Percentiles rank a stretch among this genome's conserved stretches.
These are phyloP conservation scores for Anguilla megastoma DNA, from an alignment of 2,797 vertebrate species.

Conservation along the genomic window DNA sequence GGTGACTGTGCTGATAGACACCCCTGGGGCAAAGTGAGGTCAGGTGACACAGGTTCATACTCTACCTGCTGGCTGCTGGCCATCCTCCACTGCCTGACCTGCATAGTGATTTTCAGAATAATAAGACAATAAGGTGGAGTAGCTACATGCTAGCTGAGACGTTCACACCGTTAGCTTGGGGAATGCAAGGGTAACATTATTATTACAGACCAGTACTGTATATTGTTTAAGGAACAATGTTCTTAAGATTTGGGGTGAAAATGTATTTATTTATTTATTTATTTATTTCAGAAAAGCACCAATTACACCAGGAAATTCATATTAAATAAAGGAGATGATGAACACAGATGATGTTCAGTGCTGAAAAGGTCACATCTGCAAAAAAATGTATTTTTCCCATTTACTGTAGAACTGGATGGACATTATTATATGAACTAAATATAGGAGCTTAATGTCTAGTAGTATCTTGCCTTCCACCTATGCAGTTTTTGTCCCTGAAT, in stretches of 20 bases:
- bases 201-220: slow-evolving; percentile 1
- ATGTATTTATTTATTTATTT: not conserved
- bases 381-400: not conserved
- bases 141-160: slow-evolving; percentile 11
- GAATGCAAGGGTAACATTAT: not conserved
- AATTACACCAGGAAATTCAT: not conserved
- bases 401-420: not conserved
- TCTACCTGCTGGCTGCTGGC: slow-evolving; percentile 92
- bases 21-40: slow-evolving; percentile 35
- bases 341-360: not conserved
- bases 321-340: not conserved
- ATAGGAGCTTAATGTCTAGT: not conserved
- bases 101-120: slow-evolving; percentile 83
- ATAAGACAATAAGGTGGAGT: slow-evolving; percentile 56
- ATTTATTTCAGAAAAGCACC: not conserved
- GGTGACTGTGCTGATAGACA: slow-evolving; percentile 34
- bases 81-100: slow-evolving; percentile 90
- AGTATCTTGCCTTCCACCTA: not conserved
- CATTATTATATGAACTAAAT: not conserved
- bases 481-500: not conserved
- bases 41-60: slow-evolving; percentile 69
- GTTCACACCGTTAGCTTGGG: slow-evolving; percentile 20
- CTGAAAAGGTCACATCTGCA: not conserved
- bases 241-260: not conserved
- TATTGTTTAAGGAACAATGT: not conserved